Evolutionary conservation across 2,888 invertebrate species (phyloP), one percentile per base, ranked within the genome.

Genomic region (Allophyes oxyacanthae): DNA sequence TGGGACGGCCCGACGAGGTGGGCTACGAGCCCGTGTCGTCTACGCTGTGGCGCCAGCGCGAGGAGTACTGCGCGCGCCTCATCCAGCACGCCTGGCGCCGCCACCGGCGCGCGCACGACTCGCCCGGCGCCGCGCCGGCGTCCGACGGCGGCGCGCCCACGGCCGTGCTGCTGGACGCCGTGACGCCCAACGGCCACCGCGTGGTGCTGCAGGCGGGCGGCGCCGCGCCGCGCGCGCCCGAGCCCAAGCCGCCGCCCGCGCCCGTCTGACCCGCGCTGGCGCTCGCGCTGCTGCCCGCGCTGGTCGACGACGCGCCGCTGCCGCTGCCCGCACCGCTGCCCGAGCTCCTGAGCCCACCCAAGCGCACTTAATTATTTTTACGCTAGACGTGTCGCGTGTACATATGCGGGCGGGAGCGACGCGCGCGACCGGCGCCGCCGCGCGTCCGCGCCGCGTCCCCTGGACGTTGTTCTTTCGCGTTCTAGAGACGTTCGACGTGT

Each of bases 11-110:
- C 40, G 98, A 97, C 86, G 97, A 98, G 87, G 96, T 96, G 68
- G 98, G 98, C 76, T 99, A 99, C 94, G 98, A 98, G 91, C 98
- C 98, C 46, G 98, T 99, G 68, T 98, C 98, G 80, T 98, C 98
- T 56, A 99, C 99, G 66, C 95, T 99, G 78, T 98, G 98, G 98
- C 95, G 99, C 68, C 99, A 99, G 94, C 96, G 99, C 68, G 99
- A 99, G 92, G 98, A 99, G 90, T 99, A 98, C 92, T 99, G 99
- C 94, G 99, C 99, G 75, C 96, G 98, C 75, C 95, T 99, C 63
- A 99, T 99, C 83, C 99, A 99, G 92, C 97, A 97, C 90, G 98
- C 98, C 78, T 99, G 98, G 98, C 96, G 98, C 68, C 97, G 97
- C 88, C 98, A 98, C 91, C 95, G 96, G 88, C 96, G 96, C 79